A percentile compares a stretch with the other conserved stretches of the same genome.
Conservation (phyloP, 1,140 invertebrate species). For the Oryzaephilus surinamensis region DNA sequence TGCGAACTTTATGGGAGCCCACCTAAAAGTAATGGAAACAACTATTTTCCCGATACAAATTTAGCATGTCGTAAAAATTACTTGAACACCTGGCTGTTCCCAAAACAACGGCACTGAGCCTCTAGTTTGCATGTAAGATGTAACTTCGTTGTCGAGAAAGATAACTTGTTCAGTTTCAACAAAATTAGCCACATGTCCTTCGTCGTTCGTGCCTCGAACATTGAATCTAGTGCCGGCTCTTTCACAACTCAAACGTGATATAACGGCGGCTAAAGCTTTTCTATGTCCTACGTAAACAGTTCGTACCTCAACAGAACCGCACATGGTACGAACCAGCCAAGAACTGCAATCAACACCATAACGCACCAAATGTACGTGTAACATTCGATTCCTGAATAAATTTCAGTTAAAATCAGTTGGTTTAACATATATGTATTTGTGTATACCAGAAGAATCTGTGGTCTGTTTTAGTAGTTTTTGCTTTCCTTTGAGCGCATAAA, state of each 20-base stretch:
- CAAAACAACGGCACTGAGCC: conserved; percentile 97
- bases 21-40: conserved; percentile 46
- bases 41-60: too few relatives aligned
- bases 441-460: conserved; percentile 89
- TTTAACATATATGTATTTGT: neutral
- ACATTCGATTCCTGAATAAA: conserved; percentile 70
- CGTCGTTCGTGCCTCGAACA: conserved; percentile 96
- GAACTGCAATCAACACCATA: conserved; percentile 78
- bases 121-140: conserved; percentile 78
- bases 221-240: conserved; percentile 93
- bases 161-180: conserved; percentile 98
- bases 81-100: conserved; percentile 98
- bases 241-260: conserved; percentile 94
- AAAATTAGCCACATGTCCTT: conserved; percentile 99
- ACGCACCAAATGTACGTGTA: conserved; percentile 83
- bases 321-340: conserved; percentile 90
- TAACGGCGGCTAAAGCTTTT: conserved; percentile 85
- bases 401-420: conserved; percentile 1
- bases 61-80: conserved; percentile 29
- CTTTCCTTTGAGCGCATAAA: conserved; percentile 79
- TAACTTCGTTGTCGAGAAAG: conserved; percentile 77
- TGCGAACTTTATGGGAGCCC: conserved; percentile 96
- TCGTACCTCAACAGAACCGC: conserved; percentile 90
- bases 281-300: conserved; percentile 91
- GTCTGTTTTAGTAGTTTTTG: conserved; percentile 69